Evolutionary conservation across 2,888 invertebrate genomes (phyloP).

Genomic region (Coelopa pilipes): DNA sequence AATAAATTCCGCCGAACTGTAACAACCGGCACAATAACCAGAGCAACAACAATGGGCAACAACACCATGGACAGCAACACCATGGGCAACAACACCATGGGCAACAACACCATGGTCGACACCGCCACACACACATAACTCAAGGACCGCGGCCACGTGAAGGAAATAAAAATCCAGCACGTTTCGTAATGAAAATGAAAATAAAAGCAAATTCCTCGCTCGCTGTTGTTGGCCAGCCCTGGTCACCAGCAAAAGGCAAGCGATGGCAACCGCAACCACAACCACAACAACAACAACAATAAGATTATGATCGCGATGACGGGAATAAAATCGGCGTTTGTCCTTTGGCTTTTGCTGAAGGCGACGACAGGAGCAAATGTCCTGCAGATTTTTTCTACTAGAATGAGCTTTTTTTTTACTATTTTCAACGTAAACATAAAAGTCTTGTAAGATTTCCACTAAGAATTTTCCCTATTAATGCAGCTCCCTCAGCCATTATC

Average conservation of each 20-base stretch:
- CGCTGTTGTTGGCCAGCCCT: background rate
- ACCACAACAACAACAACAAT: background rate
- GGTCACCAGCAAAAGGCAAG: background rate
- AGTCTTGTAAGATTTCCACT: too few relatives aligned
- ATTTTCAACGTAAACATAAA: too few relatives aligned
- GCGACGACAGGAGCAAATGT: background rate
- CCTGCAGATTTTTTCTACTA: background rate
- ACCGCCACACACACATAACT: too few relatives aligned
- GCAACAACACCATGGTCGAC: background rate
- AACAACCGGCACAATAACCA: too few relatives aligned
- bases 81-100: background rate
- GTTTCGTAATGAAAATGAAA: slow-evolving; percentile 18
- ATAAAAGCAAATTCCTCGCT: background rate
- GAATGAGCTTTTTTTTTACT: too few relatives aligned
- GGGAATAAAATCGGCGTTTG: background rate
- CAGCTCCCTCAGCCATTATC: too few relatives aligned
- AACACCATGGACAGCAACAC: background rate
- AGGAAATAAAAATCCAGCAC: slow-evolving; percentile 10
- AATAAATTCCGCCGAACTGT: too few relatives aligned
- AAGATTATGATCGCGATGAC: background rate
- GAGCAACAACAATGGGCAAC: background rate
- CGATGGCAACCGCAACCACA: background rate
- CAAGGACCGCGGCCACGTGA: background rate
- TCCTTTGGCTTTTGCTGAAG: background rate
- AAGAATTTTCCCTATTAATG: too few relatives aligned